Evolutionary conservation across 2,888 invertebrate genomes (phyloP).

Genomic region (Opisthograptis luteolata): DNA sequence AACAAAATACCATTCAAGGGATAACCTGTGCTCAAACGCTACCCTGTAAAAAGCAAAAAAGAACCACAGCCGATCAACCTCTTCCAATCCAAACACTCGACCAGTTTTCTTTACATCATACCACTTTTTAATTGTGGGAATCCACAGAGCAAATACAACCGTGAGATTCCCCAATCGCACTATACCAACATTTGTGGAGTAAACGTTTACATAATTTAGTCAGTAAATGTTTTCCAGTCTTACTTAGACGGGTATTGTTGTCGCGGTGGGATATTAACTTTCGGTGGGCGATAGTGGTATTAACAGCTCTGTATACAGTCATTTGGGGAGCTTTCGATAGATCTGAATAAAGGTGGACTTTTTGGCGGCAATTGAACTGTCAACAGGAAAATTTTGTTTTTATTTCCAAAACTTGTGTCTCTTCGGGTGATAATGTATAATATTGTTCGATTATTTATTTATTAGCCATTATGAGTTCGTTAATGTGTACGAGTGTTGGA

Average conservation of each 20-base stretch:
- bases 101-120: constrained; percentile 28
- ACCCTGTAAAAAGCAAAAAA: constrained; percentile 4
- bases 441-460: no score
- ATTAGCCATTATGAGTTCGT: no score
- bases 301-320: constrained; percentile 4
- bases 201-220: constrained; percentile 61
- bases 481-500: no score
- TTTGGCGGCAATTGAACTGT: no score
- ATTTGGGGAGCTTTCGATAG: no score
- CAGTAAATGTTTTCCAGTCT: constrained; percentile 60
- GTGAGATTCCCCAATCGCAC: constrained; percentile 57
- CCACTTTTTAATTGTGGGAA: constrained; percentile 46
- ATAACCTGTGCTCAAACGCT: no score
- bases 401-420: no score
- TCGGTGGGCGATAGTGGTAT: constrained; percentile 32
- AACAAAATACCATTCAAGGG: neutral
- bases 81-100: constrained; percentile 16
- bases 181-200: constrained; percentile 59
- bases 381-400: no score
- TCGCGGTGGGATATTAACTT: constrained; percentile 50
- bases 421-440: no score
- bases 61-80: constrained; percentile 20
- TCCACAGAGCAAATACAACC: constrained; percentile 40
- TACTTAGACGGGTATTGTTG: constrained; percentile 56
- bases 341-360: neutral